Conservation (phyloP, 2,113 vertebrate species). For the Pollachius pollachius region DNA sequence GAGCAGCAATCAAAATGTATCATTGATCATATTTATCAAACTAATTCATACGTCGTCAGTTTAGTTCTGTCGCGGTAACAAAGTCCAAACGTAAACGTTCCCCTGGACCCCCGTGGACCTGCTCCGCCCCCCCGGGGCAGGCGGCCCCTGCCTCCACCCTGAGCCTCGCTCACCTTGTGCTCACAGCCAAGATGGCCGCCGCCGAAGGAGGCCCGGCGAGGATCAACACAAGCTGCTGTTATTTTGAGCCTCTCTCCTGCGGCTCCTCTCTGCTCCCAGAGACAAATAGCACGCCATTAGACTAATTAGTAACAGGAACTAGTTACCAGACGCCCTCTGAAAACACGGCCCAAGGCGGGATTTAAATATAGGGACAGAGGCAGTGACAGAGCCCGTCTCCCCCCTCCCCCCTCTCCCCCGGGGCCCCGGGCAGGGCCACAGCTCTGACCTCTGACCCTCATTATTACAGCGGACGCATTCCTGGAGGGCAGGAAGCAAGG, state of each 20-base stretch:
- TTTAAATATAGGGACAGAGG: conserved; percentile 77
- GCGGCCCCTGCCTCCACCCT: too few species aligned
- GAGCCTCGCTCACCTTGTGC: too few species aligned
- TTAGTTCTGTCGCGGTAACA: too few species aligned
- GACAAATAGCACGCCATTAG: conserved; percentile 73
- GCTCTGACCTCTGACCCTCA: conserved; percentile 74
- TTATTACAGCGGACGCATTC: conserved; percentile 67
- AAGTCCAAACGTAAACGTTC: too few species aligned
- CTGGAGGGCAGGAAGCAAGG: conserved; percentile 69
- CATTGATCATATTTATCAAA: too few species aligned
- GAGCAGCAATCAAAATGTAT: too few species aligned
- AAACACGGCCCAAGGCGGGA: conserved; percentile 66
- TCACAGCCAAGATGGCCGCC: too few species aligned
- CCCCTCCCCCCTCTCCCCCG: conserved; percentile 25
- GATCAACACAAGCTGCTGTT: too few species aligned
- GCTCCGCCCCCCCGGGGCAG: too few species aligned
- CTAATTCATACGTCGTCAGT: too few species aligned
- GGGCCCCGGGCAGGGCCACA: conserved; percentile 62
- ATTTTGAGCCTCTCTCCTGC: not conserved
- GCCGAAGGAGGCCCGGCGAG: too few species aligned
- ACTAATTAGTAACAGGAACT: conserved; percentile 80
- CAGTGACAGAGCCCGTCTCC: conserved; percentile 69
- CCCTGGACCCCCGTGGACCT: too few species aligned
- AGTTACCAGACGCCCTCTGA: conserved; percentile 77
- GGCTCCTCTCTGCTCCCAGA: conserved; percentile 51